Evolutionary conservation across 2,113 vertebrate species (phyloP), one percentile per base, ranked within the genome.

Genomic region (Rhynchopsitta pachyrhyncha): DNA sequence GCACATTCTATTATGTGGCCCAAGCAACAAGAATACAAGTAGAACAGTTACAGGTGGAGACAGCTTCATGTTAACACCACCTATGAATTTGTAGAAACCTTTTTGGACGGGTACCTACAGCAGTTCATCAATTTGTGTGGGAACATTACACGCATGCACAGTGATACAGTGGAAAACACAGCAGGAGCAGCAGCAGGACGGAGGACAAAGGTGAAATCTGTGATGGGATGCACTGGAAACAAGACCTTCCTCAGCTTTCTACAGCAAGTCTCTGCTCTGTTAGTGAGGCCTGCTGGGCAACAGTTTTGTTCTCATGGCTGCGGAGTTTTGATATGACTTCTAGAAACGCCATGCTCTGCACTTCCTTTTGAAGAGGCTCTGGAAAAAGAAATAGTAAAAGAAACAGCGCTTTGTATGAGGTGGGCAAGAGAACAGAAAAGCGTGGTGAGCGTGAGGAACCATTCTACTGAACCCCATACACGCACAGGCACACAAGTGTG

Each of bases 191-290:
- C 97, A 97, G 98, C 97, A 97, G 98, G 90, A 98, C 97, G 86
- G 97, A 98, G 98, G 98, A 98, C 97, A 95, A 59, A 95, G 95
- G 97, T 97, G 98, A 97, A 96, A 93, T 98, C 98, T 60, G 97
- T 96, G 97, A 95, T 81, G 94, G 89, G 95, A 94, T 81, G 95
- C 57, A 87, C 13, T 53, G 91, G 92, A 84, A 95, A 93, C 41
- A 14, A 85, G 91, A 97, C 97, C 95, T 98, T 97, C 97, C 98
- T 99, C 99, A 99, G 98, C 99, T 99, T 97, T 99, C 98, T 89
- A 99, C 99, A 7, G 98, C 98, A 79, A 99, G 98, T 96, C 99
- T 99, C 98, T 99, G 99, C 99, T 99, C 99, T 86, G 99, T 99
- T 92, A 99, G 98, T 41, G 98, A 99, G 63, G 99, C 99, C 98